Evolutionary conservation across 2,113 vertebrate species (phyloP).

Genomic region (Heterotilapia buettikoferi): DNA sequence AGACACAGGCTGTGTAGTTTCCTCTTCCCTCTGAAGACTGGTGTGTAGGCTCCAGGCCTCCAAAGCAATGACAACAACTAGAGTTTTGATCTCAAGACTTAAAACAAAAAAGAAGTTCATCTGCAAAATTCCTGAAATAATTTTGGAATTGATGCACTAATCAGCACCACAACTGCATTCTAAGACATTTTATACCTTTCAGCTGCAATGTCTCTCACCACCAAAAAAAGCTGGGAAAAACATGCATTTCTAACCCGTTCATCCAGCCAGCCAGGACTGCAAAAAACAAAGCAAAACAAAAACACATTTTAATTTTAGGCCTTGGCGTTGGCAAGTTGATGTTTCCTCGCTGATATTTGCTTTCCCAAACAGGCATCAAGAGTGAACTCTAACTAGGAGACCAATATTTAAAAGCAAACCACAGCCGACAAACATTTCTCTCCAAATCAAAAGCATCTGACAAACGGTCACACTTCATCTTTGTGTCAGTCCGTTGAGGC

Average conservation of each 20-base stretch:
- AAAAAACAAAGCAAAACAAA: neutral
- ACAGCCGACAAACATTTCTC: neutral
- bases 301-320: neutral
- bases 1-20: neutral
- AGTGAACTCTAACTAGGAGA: neutral
- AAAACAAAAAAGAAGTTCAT: neutral
- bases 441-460: neutral
- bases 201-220: neutral
- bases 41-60: neutral
- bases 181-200: neutral
- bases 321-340: neutral
- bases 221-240: neutral
- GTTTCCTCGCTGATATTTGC: neutral
- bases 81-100: neutral
- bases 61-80: neutral
- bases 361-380: neutral
- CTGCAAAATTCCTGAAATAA: neutral
- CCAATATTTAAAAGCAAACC: neutral
- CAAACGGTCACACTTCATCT: slow-evolving; percentile 8
- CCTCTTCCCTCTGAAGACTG: neutral
- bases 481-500: neutral
- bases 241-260: neutral
- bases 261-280: neutral
- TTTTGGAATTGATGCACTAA: neutral
- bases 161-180: neutral